These are phyloP conservation scores for Hydrozoanthus gracilis DNA, from an alignment of 92 coral and sea anemone genomes.

Conservation along the genomic window DNA sequence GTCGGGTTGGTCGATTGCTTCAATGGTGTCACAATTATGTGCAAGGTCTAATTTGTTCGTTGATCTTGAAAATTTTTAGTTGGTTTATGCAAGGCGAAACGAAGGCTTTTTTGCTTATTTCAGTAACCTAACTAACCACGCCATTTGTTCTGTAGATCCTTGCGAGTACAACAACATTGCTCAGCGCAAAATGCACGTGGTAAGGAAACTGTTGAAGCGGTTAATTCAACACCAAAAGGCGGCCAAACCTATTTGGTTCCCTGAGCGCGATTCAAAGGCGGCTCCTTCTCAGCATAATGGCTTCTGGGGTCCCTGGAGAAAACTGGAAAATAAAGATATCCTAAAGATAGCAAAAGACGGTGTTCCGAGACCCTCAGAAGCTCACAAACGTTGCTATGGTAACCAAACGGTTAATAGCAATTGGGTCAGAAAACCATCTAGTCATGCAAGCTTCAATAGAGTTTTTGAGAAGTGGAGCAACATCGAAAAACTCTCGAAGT, in stretches of 20 bases:
- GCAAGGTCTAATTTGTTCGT: too few relatives aligned
- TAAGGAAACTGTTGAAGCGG: slow-evolving; percentile 58
- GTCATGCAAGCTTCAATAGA: neutral
- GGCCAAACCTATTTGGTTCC: slow-evolving; percentile 81
- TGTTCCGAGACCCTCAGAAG: slow-evolving; percentile 40
- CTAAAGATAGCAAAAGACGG: slow-evolving; percentile 47
- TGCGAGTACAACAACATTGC: slow-evolving; percentile 93
- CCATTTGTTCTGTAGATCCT: slow-evolving; percentile 74
- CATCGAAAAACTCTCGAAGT: slow-evolving; percentile 22
- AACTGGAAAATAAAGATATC: slow-evolving; percentile 21
- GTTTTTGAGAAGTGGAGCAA: slow-evolving; percentile 39
- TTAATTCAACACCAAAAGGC: slow-evolving; percentile 67
- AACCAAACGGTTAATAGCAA: neutral
- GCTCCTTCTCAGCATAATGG: slow-evolving; percentile 67
- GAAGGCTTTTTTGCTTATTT: too few relatives aligned
- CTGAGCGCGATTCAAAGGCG: slow-evolving; percentile 76
- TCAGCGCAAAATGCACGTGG: slow-evolving; percentile 62
- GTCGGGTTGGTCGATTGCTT: too few relatives aligned
- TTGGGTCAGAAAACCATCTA: neutral
- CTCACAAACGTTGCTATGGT: slow-evolving; percentile 33
- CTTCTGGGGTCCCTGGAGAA: slow-evolving; percentile 91
- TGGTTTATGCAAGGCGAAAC: too few relatives aligned
- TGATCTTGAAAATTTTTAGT: too few relatives aligned
- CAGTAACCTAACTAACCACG: too few relatives aligned
- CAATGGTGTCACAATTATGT: too few relatives aligned